These are phyloP conservation scores for Syndactyla subalaris DNA, from an alignment of 2,797 vertebrate species.

Conservation along the genomic window DNA sequence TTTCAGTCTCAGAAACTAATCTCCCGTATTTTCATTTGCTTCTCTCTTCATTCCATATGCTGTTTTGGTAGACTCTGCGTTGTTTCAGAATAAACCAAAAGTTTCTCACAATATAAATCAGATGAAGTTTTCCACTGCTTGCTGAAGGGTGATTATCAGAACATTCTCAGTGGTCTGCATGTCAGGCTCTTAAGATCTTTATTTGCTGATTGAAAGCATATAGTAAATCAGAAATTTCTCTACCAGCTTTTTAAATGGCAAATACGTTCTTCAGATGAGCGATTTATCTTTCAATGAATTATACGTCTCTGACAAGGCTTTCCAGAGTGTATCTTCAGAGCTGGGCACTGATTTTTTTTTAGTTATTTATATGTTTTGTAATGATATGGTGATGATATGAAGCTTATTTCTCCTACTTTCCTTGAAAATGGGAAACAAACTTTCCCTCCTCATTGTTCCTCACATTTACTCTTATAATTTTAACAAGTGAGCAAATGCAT, in stretches of 20 bases:
- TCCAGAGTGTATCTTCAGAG: background rate
- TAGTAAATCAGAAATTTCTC: background rate
- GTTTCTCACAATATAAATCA: background rate
- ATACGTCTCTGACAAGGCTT: background rate
- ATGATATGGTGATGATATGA: background rate
- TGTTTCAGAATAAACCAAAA: background rate
- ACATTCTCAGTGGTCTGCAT: background rate
- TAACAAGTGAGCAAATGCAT: background rate
- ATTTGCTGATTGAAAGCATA: background rate
- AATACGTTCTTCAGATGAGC: background rate
- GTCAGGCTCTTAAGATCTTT: background rate
- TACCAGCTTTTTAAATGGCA: background rate
- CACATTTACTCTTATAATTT: background rate
- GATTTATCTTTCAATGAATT: background rate
- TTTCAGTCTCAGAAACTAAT: constrained; percentile 18
- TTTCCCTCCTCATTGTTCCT: background rate
- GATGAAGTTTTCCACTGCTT: background rate
- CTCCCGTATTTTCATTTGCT: background rate
- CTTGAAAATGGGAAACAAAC: background rate
- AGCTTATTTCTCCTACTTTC: background rate
- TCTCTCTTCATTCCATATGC: background rate
- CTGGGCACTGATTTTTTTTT: background rate
- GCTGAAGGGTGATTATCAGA: background rate
- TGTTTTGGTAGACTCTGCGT: background rate
- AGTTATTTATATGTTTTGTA: background rate